Evolutionary conservation across 2,888 invertebrate species (phyloP), one percentile per base, ranked within the genome.

Genomic region (Eristalinus aeneus): DNA sequence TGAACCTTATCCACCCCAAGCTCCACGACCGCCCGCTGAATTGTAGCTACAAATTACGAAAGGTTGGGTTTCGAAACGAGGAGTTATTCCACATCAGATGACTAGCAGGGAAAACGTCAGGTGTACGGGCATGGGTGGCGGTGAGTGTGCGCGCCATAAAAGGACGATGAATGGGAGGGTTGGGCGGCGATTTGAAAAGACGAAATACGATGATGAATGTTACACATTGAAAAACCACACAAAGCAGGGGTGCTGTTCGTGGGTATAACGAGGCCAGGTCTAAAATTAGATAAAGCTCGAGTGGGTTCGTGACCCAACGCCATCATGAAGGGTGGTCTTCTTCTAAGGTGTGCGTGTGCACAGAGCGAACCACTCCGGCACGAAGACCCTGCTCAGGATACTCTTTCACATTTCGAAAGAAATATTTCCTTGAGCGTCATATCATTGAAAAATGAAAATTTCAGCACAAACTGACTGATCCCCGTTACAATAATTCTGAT

Each of bases 251-350:
- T 20, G 31, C 54, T 23, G 71, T 12, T 81, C 31, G 36, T 73
- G 60, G 54, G 34, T 61, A 46, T 46, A 85, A 88, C 74, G 84
- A 78, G 88, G 88, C 83, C 83, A 83, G 67, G 34, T 54, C 67
- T 75, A 67, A 88, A 88, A 88, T 88, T 88, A 85, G 83, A 88
- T 88, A 80, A 81, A 80, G 71, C 77, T 84, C 77, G 88, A 88
- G 88, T 86, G 88, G 86, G 65, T 88, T 88, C 87, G 88, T 84
- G 81, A 88, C 85, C 83, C 84, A 69, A 27, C 75, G 58, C 54
- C 73, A 72, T 73, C 69, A 65, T 63, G 20, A 32, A 54, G 22
- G 27, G 16, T 54, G 46, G 16, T 16, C n/a, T 27, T n/a, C 27
- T 16, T n/a, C 23, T 56, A 22, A 23, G 65, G 54, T 74, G 60